Base-by-base conservation (phyloP, 1,140 invertebrate species). In the Penaeus vannamei region DNA sequence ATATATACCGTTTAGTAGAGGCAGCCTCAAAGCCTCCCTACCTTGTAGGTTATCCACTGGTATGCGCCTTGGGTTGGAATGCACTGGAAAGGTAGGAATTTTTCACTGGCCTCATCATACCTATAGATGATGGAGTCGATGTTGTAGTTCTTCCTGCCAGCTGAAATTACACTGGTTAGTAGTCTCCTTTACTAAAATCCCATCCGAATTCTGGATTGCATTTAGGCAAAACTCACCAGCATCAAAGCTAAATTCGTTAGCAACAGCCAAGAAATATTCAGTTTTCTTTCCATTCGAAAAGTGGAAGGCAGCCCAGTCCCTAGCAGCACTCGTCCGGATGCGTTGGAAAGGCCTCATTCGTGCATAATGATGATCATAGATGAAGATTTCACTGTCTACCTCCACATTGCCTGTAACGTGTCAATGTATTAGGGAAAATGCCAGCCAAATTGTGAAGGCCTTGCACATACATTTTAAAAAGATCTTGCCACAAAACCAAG, bases 81-180 rank as follows among this genome's bases (percentile, higher is more conserved):
- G 32, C 85, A 87, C 62, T 87, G 85, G 85, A 87, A 87, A 19
- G 85, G 79, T 1, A 87, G 32, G 46, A 87, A 87, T 79, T 87
- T 87, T 17, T 60, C 72, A 46, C 62, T 60, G 8, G 14, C 46
- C 1, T 53, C 46, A 20, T 87, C 61, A 29, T 62, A 87, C 26
- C 81, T 87, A 62, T 87, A 87, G 85, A 87, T 87, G 14, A 87
- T 64, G 22, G 85, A 87, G 10, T 87, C 85, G 0, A 81, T 66
- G 2, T 87, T 61, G 60, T 66, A 87, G 79, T 87, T 81, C 26
- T 87, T 87, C 36, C 66, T 66, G 23, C 85, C 85, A 46, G 3
- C 85, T 87, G 69, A 14, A 29, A 60, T 3, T 14, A 32, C 20
- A 36, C 36, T 36, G 5, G 36, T 36, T 36, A 36, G 36, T 2